phyloP scores from a whole-genome alignment of 2,113 vertebrate species.

The Bambusicola thoracicus region DNA sequence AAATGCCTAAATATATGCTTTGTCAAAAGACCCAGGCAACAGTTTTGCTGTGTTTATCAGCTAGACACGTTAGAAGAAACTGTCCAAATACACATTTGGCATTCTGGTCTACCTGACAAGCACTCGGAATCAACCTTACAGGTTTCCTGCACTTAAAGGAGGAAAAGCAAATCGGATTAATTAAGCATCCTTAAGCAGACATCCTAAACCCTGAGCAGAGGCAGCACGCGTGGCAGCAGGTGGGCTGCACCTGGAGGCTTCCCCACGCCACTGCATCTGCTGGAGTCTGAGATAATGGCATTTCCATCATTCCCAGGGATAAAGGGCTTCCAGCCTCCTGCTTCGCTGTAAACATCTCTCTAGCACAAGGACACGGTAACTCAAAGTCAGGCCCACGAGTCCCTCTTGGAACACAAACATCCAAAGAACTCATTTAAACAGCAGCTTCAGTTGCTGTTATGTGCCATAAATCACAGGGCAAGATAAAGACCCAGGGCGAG shows the following conservation, averaged over 20 bases:
- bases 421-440: not conserved
- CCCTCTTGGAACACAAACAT: not conserved
- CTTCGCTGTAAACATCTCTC: not conserved
- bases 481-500: not conserved
- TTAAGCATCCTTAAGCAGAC: not conserved
- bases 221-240: not conserved
- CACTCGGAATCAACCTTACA: not conserved
- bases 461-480: constrained; percentile 13
- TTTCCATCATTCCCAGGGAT: not conserved
- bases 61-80: not conserved
- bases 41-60: not conserved
- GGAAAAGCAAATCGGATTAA: not conserved
- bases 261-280: not conserved
- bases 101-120: not conserved
- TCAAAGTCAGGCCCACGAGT: not conserved
- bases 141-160: not conserved
- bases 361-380: not conserved
- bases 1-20: not conserved
- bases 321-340: not conserved
- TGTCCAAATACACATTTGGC: not conserved
- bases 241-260: not conserved
- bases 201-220: not conserved
- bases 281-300: not conserved
- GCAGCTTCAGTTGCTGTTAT: not conserved
- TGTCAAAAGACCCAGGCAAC: not conserved